Percentiles rank a stretch among this genome's conserved stretches.
Evolutionary conservation across 2,113 vertebrate genomes (phyloP).

Genomic region (Helogale parvula): DNA sequence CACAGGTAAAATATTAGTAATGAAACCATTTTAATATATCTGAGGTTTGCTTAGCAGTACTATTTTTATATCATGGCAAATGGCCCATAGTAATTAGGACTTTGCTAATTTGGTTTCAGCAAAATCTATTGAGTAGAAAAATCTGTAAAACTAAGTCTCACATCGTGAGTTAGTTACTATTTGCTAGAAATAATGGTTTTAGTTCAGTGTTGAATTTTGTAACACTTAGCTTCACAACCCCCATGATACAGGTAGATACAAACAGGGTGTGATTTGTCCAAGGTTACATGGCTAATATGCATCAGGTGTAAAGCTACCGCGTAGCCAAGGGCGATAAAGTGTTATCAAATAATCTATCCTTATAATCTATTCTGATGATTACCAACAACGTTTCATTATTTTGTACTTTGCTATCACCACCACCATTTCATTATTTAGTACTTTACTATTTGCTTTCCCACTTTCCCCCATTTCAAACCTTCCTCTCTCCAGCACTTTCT

Average conservation of each 20-base stretch:
- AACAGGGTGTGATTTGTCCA: background rate
- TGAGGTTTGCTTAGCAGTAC: slow-evolving; percentile 25
- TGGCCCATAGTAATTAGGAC: background rate
- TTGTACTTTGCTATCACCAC: background rate
- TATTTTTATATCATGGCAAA: slow-evolving; percentile 54
- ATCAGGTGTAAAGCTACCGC: background rate
- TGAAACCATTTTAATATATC: slow-evolving; percentile 30
- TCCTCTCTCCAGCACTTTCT: background rate
- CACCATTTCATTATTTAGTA: background rate
- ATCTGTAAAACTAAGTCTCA: background rate
- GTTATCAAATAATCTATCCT: background rate
- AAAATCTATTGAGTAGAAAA: slow-evolving; percentile 48
- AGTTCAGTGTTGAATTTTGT: background rate
- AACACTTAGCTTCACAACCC: background rate
- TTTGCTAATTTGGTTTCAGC: slow-evolving; percentile 50
- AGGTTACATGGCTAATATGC: background rate
- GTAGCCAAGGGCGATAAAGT: background rate
- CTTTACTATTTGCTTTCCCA: slow-evolving; percentile 32
- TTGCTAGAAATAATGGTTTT: slow-evolving; percentile 5
- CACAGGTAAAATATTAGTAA: slow-evolving; percentile 33
- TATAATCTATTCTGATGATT: background rate
- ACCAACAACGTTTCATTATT: background rate
- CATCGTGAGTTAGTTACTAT: slow-evolving; percentile 43
- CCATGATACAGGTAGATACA: background rate
- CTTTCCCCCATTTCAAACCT: slow-evolving; percentile 13